These are phyloP conservation scores for Lycocorax pyrrhopterus DNA, from an alignment of 2,113 vertebrate genomes.

Conservation along the genomic window DNA sequence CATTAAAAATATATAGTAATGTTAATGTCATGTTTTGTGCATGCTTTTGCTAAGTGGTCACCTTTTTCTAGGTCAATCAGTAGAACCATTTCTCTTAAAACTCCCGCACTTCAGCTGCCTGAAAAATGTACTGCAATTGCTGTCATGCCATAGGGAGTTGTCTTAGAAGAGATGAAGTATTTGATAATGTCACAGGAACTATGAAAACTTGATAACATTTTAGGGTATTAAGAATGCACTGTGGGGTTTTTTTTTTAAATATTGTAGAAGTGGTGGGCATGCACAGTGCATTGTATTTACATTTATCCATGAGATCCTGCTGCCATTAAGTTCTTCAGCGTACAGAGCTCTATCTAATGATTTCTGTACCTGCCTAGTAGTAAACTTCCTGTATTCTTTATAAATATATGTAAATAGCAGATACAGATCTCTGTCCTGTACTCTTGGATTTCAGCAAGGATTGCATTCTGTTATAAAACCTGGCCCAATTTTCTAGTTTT, in stretches of 20 bases:
- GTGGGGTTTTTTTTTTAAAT: accelerated
- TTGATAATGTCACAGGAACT: background rate
- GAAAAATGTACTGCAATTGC: background rate
- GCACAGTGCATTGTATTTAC: background rate
- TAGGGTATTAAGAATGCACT: background rate
- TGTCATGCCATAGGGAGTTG: background rate
- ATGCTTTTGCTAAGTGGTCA: background rate
- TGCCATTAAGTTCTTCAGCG: background rate
- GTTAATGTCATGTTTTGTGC: background rate
- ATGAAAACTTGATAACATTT: background rate
- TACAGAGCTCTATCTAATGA: background rate
- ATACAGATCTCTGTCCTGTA: background rate
- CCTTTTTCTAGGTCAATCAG: background rate
- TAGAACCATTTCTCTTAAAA: background rate
- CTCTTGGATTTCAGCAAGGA: background rate
- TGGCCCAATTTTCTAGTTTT: background rate
- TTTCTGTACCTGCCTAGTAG: background rate
- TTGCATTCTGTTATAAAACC: background rate
- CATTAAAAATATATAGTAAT: background rate
- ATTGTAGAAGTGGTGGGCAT: background rate
- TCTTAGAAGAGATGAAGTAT: background rate
- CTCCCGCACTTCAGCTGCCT: background rate
- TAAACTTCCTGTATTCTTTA: background rate
- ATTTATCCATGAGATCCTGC: background rate
- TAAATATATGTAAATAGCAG: background rate